These are phyloP conservation scores for Rhimphoctona megacephalus DNA, from an alignment of 2,888 invertebrate genomes.

Conservation along the genomic window DNA sequence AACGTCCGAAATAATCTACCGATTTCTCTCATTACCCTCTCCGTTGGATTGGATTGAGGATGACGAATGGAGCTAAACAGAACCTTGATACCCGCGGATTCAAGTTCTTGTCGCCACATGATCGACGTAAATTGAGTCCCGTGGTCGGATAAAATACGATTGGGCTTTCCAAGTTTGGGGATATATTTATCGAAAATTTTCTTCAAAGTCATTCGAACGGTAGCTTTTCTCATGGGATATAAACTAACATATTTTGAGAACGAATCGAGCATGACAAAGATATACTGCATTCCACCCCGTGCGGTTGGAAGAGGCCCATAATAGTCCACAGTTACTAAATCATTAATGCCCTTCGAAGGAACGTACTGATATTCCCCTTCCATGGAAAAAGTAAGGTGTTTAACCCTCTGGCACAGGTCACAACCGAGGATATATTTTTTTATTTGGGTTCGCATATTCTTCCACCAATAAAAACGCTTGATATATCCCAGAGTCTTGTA, in stretches of 20 bases:
- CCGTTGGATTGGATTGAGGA: neutral
- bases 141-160: neutral
- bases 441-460: neutral
- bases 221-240: conserved; percentile 12
- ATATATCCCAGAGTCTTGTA: neutral
- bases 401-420: conserved; percentile 59
- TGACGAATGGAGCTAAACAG: neutral
- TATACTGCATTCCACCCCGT: neutral
- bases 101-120: neutral
- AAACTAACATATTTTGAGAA: conserved; percentile 13
- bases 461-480: conserved; percentile 24
- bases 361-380: conserved; percentile 57
- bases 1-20: neutral
- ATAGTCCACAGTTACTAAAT: conserved; percentile 13
- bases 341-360: neutral
- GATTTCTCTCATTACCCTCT: neutral
- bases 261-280: conserved; percentile 6
- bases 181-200: conserved; percentile 3
- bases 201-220: neutral
- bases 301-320: neutral
- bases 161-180: conserved; percentile 4
- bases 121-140: conserved; percentile 5
- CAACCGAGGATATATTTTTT: neutral
- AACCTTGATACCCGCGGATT: neutral
- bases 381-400: conserved; percentile 41